Evolutionary conservation across 2,888 invertebrate genomes (phyloP), one percentile per base, ranked within the genome.

Genomic region (Leucoma salicis): DNA sequence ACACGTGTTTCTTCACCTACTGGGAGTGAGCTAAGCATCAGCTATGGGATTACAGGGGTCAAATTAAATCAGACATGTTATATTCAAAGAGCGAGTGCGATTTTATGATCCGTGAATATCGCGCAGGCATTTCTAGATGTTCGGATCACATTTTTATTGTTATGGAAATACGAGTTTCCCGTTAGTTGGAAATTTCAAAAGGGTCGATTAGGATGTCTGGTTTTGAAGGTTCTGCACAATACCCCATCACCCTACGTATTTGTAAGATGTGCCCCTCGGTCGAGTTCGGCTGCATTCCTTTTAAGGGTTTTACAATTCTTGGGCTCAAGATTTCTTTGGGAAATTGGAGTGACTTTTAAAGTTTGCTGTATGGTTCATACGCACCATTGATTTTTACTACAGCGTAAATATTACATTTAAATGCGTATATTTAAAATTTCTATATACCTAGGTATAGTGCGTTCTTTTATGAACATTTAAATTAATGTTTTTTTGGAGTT

Each of bases 71-170:
- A 79, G 86, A 55, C 74, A 66, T 63, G 72, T 56, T 72, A 72
- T 74, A 76, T 75, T 76, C 78, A 77, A 73, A 71, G 73, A 74
- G 63, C 78, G 74, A 79, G 77, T 74, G 75, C 75, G 79, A 84
- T 82, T 89, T 89, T 89, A 89, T 89, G 89, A 86, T 83, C 89
- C 88, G 88, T 87, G 89, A 89, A 89, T 87, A 88, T 85, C 86
- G 82, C 83, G 62, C 78, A 81, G 79, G 86, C 87, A 86, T 88
- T 87, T 83, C 85, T 87, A 85, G 88, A 87, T 87, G 87, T 86
- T 84, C 77, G 83, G 83, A 88, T 86, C 86, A 85, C 80, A 83
- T 88, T 89, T 88, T 89, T 88, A 89, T 89, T 89, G 89, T 89
- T 85, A 89, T 89, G 87, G 86, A 87, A 89, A 89, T 87, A 79